These are phyloP conservation scores for Callinectes sapidus DNA, from an alignment of 2,888 invertebrate species.

Conservation along the genomic window DNA sequence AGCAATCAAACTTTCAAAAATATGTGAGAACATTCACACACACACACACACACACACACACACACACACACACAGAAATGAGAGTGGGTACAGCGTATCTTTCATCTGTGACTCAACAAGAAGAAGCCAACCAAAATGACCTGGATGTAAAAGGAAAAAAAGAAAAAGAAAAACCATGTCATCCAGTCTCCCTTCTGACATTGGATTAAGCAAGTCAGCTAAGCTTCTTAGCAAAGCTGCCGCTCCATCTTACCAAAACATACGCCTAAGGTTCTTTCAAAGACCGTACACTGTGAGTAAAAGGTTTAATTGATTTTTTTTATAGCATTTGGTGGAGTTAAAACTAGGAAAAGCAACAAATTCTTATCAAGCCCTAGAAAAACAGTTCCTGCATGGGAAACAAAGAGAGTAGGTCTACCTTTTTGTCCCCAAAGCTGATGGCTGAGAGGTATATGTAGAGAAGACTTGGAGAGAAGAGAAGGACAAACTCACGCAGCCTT, in stretches of 20 bases:
- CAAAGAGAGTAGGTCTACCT: slow-evolving; percentile 51
- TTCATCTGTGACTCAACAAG: background rate
- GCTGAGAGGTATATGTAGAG: slow-evolving; percentile 70
- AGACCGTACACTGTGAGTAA: background rate
- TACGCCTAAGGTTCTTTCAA: background rate
- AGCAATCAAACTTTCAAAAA: no score
- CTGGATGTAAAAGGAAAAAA: background rate
- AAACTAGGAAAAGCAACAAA: background rate
- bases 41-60: slow-evolving; percentile 20
- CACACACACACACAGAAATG: background rate
- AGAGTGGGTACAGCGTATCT: background rate
- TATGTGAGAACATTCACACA: background rate
- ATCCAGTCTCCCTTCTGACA: background rate
- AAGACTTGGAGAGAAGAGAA: slow-evolving; percentile 69
- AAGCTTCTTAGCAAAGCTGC: background rate
- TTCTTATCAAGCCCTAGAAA: background rate
- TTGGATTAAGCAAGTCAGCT: slow-evolving; percentile 11
- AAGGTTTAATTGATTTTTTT: background rate
- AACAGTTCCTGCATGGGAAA: background rate
- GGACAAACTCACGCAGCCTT: slow-evolving; percentile 69
- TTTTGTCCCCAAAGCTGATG: slow-evolving; percentile 68
- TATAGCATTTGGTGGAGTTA: background rate
- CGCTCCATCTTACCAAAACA: background rate
- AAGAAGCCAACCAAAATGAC: slow-evolving; percentile 2
- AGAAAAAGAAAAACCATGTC: background rate